Base-by-base conservation (phyloP, 2,888 invertebrate species). In the Nasonovia ribisnigri region DNA sequence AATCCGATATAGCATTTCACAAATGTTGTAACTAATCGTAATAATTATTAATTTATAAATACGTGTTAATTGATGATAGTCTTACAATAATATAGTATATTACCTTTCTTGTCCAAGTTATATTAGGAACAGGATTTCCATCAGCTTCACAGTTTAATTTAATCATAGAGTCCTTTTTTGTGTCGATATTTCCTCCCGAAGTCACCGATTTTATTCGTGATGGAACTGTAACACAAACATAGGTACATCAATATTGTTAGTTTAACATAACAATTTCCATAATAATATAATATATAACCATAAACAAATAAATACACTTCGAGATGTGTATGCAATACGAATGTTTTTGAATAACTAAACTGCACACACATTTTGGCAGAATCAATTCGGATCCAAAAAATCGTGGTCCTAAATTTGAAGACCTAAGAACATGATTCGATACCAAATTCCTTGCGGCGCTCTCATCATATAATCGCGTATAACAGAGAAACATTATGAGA, bases 101-200 rank as follows among this genome's bases (percentile, higher is more conserved):
- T 95, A 97, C 97, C 96, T 97, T 96, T 95, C 97, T 97, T 94
- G 97, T 97, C 97, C 97, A 97, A n/a, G 96, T 96, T 94, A 97
- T 97, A 46, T 96, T 96, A 1, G 97, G 97, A 57, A 97, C 97
- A 0, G 97, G 97, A 96, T 97, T 97, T 29, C 97, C 97, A 0
- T 97, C 97, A 0, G 97, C 97, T 94, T 97, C 96, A 95, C 97
- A 97, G 95, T 97, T 97, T 93, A 97, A 96, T 84, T 97, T 97
- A 2, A 97, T 97, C 88, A 94, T 94, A 5, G 95, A 94, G 51
- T 95, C 95, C 95, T 96, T 96, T 60, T 96, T 97, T 95, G 97
- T 97, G 95, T 97, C 97, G 95, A 97, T 96, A 95, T 96, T 96
- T 95, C 97, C 97, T 95, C 97, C 97, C 94, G 97, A 96, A 94